A percentile compares a stretch with the other conserved stretches of the same genome.
Evolutionary conservation across 2,113 vertebrate genomes (phyloP).

Genomic region (Ramphastos sulfuratus): DNA sequence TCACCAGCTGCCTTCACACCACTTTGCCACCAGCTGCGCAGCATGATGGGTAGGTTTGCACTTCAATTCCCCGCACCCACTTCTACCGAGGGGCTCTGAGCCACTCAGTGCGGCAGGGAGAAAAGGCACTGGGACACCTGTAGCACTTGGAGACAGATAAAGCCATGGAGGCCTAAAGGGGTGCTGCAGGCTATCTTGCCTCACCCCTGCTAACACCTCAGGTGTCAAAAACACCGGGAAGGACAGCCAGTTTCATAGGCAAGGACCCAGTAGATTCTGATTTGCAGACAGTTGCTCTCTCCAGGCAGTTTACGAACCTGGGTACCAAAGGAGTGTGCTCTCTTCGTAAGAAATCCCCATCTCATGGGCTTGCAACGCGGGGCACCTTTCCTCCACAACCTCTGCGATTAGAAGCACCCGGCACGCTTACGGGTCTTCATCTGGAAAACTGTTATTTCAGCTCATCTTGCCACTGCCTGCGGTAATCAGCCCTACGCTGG

Average conservation of each 20-base stretch:
- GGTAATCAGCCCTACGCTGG: rapidly evolving
- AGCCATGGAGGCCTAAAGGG: neutral
- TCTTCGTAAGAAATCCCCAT: neutral
- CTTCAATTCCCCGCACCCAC: rapidly evolving
- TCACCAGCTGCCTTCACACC: rapidly evolving
- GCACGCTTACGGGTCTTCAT: neutral
- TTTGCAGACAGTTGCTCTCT: neutral
- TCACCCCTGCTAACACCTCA: neutral
- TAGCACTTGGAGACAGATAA: neutral
- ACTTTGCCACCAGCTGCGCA: rapidly evolving
- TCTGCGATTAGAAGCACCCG: neutral
- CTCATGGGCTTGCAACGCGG: rapidly evolving
- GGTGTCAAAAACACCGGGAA: neutral
- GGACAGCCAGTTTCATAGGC: neutral
- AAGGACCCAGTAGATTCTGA: too few relatives aligned
- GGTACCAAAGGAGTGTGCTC: rapidly evolving
- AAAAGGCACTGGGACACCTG: rapidly evolving
- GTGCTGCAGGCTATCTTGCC: neutral
- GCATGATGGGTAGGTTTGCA: rapidly evolving
- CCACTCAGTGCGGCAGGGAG: rapidly evolving
- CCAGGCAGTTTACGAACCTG: neutral
- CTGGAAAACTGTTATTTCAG: rapidly evolving
- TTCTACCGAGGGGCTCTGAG: neutral
- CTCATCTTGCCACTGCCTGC: neutral
- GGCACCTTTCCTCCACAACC: neutral